phyloP scores from a whole-genome alignment of 1,140 invertebrate species.

The Neodiprion virginianus region DNA sequence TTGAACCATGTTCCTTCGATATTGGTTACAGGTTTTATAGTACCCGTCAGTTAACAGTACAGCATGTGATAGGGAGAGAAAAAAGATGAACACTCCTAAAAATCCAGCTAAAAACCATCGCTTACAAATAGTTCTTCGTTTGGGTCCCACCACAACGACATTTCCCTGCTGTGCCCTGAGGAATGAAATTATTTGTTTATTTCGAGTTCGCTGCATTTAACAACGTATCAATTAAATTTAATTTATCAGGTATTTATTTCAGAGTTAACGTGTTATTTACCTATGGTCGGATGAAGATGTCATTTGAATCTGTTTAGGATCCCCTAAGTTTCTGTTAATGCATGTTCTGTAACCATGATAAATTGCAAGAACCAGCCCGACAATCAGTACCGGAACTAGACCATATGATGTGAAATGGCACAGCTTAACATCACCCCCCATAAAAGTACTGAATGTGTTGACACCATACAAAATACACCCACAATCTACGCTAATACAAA shows the following conservation, averaged over 20 bases:
- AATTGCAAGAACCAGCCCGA: constrained; percentile 64
- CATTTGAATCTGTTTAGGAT: constrained; percentile 39
- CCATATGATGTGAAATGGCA: constrained; percentile 70
- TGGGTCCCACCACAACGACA: constrained; percentile 65
- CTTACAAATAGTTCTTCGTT: constrained; percentile 61
- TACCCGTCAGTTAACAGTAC: constrained; percentile 71
- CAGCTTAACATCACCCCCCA: constrained; percentile 69
- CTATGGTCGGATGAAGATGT: constrained; percentile 29
- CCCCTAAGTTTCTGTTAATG: constrained; percentile 60
- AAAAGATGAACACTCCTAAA: constrained; percentile 63
- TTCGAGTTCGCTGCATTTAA: constrained; percentile 17
- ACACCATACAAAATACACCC: constrained; percentile 73
- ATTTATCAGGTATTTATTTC: not conserved
- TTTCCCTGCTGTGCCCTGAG: constrained; percentile 62
- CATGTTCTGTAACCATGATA: constrained; percentile 74
- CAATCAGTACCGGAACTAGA: constrained; percentile 62
- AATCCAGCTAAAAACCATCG: constrained; percentile 67
- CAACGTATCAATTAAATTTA: constrained; percentile 10
- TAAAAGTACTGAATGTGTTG: constrained; percentile 66
- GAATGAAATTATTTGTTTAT: constrained; percentile 26
- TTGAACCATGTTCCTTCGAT: constrained; percentile 65
- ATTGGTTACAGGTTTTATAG: constrained; percentile 71
- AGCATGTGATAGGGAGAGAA: constrained; percentile 69
- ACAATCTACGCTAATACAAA: constrained; percentile 68
- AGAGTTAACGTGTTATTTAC: constrained; percentile 23